phyloP scores from a whole-genome alignment of 2,797 vertebrate genomes.

The Eulemur coronatus region DNA sequence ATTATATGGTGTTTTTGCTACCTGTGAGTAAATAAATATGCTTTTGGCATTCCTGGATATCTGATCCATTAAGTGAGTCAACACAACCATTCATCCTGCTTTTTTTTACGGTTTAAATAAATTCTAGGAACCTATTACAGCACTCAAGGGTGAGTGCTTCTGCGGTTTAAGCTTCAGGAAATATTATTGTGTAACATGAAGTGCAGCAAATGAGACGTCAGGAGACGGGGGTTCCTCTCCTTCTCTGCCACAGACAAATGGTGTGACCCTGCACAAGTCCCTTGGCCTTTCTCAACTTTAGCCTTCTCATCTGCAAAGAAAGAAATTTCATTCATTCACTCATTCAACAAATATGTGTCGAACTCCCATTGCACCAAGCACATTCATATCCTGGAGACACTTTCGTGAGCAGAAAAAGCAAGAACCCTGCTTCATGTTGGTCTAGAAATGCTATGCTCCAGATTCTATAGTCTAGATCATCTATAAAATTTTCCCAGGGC shows the following conservation, averaged over 20 bases:
- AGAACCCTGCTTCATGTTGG: not conserved
- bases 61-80: slow-evolving; percentile 61
- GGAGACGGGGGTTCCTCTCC: not conserved
- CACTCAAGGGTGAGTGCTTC: slow-evolving; percentile 52
- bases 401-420: not conserved
- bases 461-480: not conserved
- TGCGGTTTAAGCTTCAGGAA: slow-evolving; percentile 56
- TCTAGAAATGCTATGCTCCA: not conserved
- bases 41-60: slow-evolving; percentile 65
- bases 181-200: slow-evolving; percentile 6
- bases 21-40: slow-evolving; percentile 66
- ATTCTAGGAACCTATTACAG: slow-evolving; percentile 61
- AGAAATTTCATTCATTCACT: not conserved
- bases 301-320: not conserved
- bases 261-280: not conserved
- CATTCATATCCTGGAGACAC: not conserved
- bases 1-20: slow-evolving; percentile 55
- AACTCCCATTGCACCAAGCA: not conserved
- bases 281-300: not conserved
- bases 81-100: slow-evolving; percentile 44
- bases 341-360: not conserved
- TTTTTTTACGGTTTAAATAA: slow-evolving; percentile 65
- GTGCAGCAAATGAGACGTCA: slow-evolving; percentile 27
- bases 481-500: not conserved
- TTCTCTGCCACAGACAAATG: not conserved